Base-by-base conservation (phyloP, 2,113 vertebrate genomes). In the Dermatemys mawii region DNA sequence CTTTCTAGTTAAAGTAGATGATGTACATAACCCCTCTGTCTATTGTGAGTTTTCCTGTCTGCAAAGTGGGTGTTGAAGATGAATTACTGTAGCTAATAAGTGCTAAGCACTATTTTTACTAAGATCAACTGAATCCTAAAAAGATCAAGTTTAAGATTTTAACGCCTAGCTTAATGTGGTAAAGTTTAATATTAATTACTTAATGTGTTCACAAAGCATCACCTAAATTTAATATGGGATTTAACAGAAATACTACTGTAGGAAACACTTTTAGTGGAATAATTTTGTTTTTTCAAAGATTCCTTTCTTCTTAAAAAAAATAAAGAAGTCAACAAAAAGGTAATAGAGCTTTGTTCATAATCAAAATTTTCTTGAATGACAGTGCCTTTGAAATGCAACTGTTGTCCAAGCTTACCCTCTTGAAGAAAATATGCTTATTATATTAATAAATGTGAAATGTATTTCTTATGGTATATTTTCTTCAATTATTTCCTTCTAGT, bases 381-480 rank as follows among this genome's bases (percentile, higher is more conserved):
- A 73, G 35, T 14, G 84, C 67, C 80, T 97, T 96, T 95, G 96
- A 97, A 95, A 97, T 95, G 84, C 81, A 95, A 92, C 95, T 94
- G 27, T 84, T 95, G 13, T 78, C 80, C 44, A 87, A 63, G 70
- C 50, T 75, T 95, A 51, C 12, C 79, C 2, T 1, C 94, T 82
- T 92, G 78, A 93, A 92, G 86, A 76, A 78, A 90, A 81, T 91
- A 79, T 94, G 70, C 70, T 90, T 94, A n/a, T 29, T 93, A 26
- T 93, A 87, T 93, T 94, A 93, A 79, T 63, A 76, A 67, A 90
- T 70, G 82, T 95, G 90, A 96, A 94, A 90, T 89, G 54, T 81
- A 92, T 95, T 95, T 93, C 78, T 94, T 84, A 81, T 91, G 78
- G 10, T 92, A 63, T 63, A 81, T 88, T 92, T 94, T 91, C 57